phyloP scores from a whole-genome alignment of 2,797 vertebrate species.

The Sardinella longiceps region DNA sequence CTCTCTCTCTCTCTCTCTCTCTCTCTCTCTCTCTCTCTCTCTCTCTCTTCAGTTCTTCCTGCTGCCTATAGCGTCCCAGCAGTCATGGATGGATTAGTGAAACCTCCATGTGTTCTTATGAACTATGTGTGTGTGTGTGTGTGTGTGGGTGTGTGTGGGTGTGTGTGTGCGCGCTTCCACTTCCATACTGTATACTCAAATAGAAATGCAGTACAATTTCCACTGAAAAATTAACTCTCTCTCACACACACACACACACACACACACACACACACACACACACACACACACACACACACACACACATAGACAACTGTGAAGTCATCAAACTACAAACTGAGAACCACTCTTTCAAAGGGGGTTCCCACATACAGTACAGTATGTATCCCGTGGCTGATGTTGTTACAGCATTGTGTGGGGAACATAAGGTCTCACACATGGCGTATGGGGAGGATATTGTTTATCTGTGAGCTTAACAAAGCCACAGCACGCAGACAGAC shows the following conservation, averaged over 20 bases:
- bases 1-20: not conserved
- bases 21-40: not conserved
- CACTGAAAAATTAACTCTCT: not conserved
- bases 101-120: not conserved
- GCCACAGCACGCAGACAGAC: not conserved
- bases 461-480: not conserved
- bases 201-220: not conserved
- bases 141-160: not conserved
- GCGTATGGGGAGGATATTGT: not conserved
- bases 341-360: not conserved
- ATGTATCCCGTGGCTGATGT: not conserved
- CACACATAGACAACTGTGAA: not conserved
- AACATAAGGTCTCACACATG: not conserved
- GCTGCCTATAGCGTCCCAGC: not conserved
- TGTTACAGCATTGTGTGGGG: not conserved
- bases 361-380: not conserved
- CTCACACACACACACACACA: too few relatives aligned
- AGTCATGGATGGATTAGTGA: not conserved
- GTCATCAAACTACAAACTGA: not conserved
- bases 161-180: not conserved
- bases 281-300: not conserved
- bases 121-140: not conserved
- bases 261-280: too few relatives aligned
- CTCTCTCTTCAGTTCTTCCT: not conserved
- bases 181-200: not conserved